A percentile compares a stretch with the other conserved stretches of the same genome.
These are phyloP conservation scores for Ochlodes sylvanus DNA, from an alignment of 2,888 invertebrate genomes.

Conservation along the genomic window DNA sequence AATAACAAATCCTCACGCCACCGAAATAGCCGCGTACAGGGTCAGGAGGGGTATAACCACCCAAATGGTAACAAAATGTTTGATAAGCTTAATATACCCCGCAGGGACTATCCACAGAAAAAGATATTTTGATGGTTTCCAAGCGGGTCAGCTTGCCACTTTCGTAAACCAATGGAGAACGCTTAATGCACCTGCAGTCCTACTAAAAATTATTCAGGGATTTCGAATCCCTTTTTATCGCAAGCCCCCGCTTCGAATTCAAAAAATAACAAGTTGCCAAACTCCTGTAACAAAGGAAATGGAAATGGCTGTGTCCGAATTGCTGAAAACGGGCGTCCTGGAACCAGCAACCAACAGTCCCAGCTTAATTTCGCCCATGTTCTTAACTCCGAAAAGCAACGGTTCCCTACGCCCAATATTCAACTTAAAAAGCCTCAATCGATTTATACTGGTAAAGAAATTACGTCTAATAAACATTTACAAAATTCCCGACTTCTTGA, in stretches of 20 bases:
- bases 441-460: background rate
- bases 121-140: background rate
- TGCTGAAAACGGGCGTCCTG: slow-evolving; percentile 9
- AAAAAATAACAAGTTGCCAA: slow-evolving; percentile 1
- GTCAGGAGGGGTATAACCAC: background rate
- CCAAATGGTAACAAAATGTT: background rate
- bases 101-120: background rate
- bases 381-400: slow-evolving; percentile 17
- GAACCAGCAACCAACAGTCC: slow-evolving; percentile 3
- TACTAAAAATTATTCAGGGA: slow-evolving; percentile 27
- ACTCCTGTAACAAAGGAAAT: background rate
- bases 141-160: background rate
- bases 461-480: background rate
- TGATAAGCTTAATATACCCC: background rate
- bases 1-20: background rate
- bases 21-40: background rate
- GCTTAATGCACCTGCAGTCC: background rate
- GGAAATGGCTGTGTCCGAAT: background rate
- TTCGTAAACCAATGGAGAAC: background rate
- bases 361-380: slow-evolving; percentile 27
- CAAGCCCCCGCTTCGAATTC: slow-evolving; percentile 18
- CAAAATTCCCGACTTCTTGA: background rate
- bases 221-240: slow-evolving; percentile 27
- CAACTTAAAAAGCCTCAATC: slow-evolving; percentile 1
- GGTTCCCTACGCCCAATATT: slow-evolving; percentile 1